These are phyloP conservation scores for Nezara viridula DNA, from an alignment of 2,888 invertebrate genomes.

Conservation along the genomic window DNA sequence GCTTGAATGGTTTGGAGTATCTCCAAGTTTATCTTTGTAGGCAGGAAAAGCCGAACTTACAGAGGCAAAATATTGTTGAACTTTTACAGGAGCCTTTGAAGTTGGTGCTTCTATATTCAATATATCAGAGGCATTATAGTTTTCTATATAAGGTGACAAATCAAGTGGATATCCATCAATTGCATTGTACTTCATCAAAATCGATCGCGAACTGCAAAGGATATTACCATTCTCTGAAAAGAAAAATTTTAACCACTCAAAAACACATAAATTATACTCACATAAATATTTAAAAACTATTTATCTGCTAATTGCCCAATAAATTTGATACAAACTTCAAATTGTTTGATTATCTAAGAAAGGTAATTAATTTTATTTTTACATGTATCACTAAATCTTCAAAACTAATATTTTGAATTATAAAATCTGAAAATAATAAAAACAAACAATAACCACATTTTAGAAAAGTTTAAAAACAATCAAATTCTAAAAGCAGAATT, in stretches of 20 bases:
- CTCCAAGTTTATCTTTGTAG: not conserved
- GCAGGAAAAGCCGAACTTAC: slow-evolving; percentile 13
- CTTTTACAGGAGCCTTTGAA: not conserved
- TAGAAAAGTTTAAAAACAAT: not conserved
- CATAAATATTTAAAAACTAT: not conserved
- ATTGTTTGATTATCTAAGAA: not conserved
- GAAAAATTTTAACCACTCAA: not conserved
- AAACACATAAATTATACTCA: not conserved
- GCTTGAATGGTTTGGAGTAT: not conserved
- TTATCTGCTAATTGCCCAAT: not conserved
- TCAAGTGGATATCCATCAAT: slow-evolving; percentile 37
- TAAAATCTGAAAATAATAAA: not conserved
- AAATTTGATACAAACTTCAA: not conserved
- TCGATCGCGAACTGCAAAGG: slow-evolving; percentile 2
- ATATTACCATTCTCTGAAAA: slow-evolving; percentile 50
- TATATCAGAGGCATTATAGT: slow-evolving; percentile 51
- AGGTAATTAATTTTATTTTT: not conserved
- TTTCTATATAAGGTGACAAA: slow-evolving; percentile 51
- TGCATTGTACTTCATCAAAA: slow-evolving; percentile 24
- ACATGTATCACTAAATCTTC: not conserved
- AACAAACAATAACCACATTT: not conserved
- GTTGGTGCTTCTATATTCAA: slow-evolving; percentile 42
- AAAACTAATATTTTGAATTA: not conserved
- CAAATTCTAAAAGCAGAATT: not conserved
- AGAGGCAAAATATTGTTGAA: not conserved